Conservation (phyloP, 2,113 vertebrate species). For the Redunca redunca region DNA sequence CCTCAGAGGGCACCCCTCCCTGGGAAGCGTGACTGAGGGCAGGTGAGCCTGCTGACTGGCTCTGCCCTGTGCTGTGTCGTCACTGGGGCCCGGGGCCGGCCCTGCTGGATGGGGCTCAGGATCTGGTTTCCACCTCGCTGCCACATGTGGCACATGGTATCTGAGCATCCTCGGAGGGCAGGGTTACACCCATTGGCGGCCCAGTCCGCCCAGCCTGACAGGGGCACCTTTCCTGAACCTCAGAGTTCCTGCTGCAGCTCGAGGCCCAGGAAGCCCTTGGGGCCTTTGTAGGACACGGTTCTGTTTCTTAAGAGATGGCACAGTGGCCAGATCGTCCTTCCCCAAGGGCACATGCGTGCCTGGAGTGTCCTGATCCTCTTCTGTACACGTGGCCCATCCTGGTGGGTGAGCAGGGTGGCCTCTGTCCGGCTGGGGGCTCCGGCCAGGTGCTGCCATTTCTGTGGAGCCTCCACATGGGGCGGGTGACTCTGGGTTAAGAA, state of each 20-base stretch:
- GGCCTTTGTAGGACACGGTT: neutral
- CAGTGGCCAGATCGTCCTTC: neutral
- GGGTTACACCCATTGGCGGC: neutral
- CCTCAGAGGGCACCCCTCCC: neutral
- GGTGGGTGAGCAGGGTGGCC: neutral
- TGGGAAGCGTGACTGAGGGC: neutral
- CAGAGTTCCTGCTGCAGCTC: neutral
- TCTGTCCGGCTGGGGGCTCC: neutral
- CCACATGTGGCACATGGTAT: neutral
- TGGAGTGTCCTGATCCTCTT: neutral
- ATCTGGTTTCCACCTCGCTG: neutral
- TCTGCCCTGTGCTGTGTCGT: neutral
- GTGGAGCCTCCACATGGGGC: neutral
- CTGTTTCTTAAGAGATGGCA: neutral
- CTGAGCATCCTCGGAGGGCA: neutral
- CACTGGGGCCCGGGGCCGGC: neutral
- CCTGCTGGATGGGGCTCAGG: neutral
- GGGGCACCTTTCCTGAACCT: neutral
- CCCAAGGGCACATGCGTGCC: neutral
- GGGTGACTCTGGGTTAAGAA: neutral
- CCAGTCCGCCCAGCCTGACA: neutral
- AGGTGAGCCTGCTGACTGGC: neutral
- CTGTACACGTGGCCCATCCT: neutral
- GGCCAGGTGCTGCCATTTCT: neutral
- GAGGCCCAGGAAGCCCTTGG: neutral